Evolutionary conservation across 2,797 vertebrate species (phyloP).

Genomic region (Masticophis lateralis): DNA sequence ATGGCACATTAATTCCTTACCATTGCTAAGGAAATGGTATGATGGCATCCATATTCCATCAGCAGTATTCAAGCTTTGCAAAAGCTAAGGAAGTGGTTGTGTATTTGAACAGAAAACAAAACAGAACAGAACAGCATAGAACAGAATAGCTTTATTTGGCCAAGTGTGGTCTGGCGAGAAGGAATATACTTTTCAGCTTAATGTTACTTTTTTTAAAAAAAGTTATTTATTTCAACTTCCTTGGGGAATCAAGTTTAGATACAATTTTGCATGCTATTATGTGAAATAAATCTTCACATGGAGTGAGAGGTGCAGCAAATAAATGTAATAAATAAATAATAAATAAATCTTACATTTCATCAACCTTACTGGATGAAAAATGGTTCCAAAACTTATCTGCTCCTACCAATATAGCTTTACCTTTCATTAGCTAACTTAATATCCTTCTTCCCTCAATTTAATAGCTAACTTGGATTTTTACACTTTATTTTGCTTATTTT

Average conservation of each 20-base stretch:
- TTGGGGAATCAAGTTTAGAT: not conserved
- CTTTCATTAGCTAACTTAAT: not conserved
- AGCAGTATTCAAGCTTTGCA: not conserved
- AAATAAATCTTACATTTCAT: not conserved
- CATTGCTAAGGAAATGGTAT: not conserved
- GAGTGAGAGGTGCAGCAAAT: not conserved
- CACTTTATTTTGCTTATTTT: not conserved
- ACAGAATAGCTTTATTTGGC: not conserved
- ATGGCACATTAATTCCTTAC: not conserved
- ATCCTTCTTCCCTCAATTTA: not conserved
- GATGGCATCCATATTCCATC: not conserved
- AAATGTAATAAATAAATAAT: not conserved
- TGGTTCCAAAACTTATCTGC: not conserved
- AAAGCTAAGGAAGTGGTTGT: not conserved
- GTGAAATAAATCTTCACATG: not conserved
- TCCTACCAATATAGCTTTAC: not conserved
- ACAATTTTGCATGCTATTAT: not conserved
- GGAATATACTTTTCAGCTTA: not conserved
- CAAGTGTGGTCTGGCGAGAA: not conserved
- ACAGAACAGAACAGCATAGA: not conserved
- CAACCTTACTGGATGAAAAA: not conserved
- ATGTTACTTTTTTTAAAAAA: not conserved
- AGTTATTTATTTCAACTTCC: not conserved
- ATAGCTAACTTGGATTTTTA: not conserved
- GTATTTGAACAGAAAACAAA: not conserved